Conservation (phyloP, 2,113 vertebrate genomes). For the Taurulus bubalis region DNA sequence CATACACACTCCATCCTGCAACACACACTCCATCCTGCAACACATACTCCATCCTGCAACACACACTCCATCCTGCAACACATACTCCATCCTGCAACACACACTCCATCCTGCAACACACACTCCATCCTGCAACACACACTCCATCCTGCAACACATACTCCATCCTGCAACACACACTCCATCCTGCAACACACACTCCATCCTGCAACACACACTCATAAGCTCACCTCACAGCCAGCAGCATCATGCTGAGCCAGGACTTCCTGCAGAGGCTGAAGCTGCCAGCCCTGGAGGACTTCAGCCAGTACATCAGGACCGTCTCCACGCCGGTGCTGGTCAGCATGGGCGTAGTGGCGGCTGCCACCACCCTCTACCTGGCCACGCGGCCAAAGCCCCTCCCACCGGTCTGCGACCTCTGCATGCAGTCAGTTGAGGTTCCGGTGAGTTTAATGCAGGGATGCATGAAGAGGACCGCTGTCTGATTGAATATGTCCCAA, state of each 20-base stretch:
- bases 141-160: no score
- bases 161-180: no score
- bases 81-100: no score
- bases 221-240: neutral
- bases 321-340: conserved; percentile 89
- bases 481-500: neutral
- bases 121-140: no score
- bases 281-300: conserved; percentile 87
- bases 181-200: no score
- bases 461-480: neutral
- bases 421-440: conserved; percentile 91
- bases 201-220: neutral
- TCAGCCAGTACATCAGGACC: conserved; percentile 87
- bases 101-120: no score
- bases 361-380: conserved; percentile 90
- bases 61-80: no score
- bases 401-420: conserved; percentile 88
- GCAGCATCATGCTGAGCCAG: conserved; percentile 85
- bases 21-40: conserved; percentile 13
- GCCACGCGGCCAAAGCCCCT: conserved; percentile 89
- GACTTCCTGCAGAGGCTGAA: conserved; percentile 87
- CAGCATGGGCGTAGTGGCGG: conserved; percentile 90
- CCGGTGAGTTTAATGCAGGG: conserved; percentile 81
- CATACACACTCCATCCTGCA: conserved; percentile 10
- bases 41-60: no score